Base-by-base conservation (phyloP, 2,888 invertebrate species). In the Orthosia gothica region DNA sequence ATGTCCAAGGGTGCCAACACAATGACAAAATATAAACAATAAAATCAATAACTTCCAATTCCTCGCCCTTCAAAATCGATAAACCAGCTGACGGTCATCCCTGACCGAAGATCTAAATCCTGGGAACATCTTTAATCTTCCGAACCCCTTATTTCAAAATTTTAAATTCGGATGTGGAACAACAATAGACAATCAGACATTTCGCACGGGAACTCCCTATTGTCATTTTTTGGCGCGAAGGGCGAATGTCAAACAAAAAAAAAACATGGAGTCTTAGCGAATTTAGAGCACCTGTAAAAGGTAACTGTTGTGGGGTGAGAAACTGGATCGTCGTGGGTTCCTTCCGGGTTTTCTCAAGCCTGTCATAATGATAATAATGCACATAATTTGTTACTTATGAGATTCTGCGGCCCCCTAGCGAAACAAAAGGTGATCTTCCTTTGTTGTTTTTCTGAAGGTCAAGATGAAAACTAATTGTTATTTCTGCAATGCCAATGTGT, bases 161-260 rank as follows among this genome's bases (percentile, higher is more conserved):
- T 79, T 78, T 26, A 58, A 79, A 81, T 70, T 75, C 84, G 84
- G 84, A 86, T 82, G 65, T 74, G 54, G 9, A 69, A 59, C 7
- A 80, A 85, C 86, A 85, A 85, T 82, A 85, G 84, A 86, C 73
- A 83, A 86, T 86, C 81, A 78, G 69, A 86, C 47, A 72, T 79
- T 85, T 85, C 85, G 85, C 85, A 85, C 75, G 85, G 86, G 76
- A 77, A 84, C 71, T 45, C 40, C 13, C 65, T 70, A 76, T 85
- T 85, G 81, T 85, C 78, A 71, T 52, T 50, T 50, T 79, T 80
- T 78, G 49, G 74, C 74, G 81, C 40, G 55, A 65, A 81, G 65
- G 49, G 82, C 69, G 81, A 5, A 55, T 57, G 83, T 81, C 78
- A 83, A 70, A 82, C 0, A 61, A 79, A 83, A 85, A 84, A 85